Evolutionary conservation across 1,140 invertebrate genomes (phyloP).

Genomic region (Diuraphis noxia): DNA sequence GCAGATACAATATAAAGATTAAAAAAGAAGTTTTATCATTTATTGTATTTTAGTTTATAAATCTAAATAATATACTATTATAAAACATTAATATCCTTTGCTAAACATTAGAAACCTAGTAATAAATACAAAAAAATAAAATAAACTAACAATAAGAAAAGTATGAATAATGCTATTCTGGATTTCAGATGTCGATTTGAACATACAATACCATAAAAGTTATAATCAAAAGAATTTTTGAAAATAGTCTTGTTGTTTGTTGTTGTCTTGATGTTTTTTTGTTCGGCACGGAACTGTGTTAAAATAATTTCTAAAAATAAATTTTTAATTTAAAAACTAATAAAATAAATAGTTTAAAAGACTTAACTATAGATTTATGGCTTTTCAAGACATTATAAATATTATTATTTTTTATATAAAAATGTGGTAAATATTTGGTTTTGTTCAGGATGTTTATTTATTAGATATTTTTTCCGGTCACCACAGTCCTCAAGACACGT

Average conservation of each 20-base stretch:
- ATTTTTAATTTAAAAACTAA: neutral
- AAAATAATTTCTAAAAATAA: neutral
- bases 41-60: too few species aligned
- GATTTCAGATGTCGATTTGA: neutral
- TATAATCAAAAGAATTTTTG: neutral
- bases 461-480: neutral
- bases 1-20: neutral
- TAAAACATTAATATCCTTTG: neutral
- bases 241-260: neutral
- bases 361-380: too few species aligned
- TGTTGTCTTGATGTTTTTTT: neutral
- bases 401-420: too few species aligned
- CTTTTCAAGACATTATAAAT: too few species aligned
- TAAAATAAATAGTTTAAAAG: neutral
- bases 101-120: neutral
- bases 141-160: neutral
- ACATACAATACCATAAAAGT: neutral
- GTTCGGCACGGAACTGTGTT: neutral
- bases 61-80: neutral
- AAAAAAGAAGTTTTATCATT: neutral
- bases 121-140: neutral
- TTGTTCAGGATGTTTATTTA: neutral
- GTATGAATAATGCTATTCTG: neutral
- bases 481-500: neutral
- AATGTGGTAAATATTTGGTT: neutral